phyloP scores from a whole-genome alignment of 1,140 invertebrate species.

The Cherax quadricarinatus region DNA sequence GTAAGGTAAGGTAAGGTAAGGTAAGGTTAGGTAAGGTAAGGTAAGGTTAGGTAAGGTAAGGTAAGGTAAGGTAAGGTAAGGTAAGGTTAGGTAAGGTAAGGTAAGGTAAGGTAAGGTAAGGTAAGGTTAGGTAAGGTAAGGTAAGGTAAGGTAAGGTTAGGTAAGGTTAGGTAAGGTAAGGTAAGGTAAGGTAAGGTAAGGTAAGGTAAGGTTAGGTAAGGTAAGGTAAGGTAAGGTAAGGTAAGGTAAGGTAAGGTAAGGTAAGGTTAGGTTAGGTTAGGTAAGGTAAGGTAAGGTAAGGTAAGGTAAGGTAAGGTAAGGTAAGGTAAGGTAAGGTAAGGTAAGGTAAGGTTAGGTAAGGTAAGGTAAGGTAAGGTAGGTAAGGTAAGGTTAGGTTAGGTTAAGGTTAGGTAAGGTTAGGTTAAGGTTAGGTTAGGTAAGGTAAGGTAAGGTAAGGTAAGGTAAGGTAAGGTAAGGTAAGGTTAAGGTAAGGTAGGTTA shows the following conservation, averaged over 20 bases:
- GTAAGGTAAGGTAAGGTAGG: slow-evolving; percentile 5
- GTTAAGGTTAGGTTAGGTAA: slow-evolving; percentile 6
- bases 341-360: neutral
- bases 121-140: neutral
- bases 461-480: neutral
- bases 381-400: neutral
- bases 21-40: neutral
- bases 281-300: neutral
- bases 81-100: neutral
- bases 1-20: neutral
- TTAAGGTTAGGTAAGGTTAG: slow-evolving; percentile 10
- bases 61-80: neutral
- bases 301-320: neutral
- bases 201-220: neutral
- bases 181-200: neutral
- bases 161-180: neutral
- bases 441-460: slow-evolving; percentile 3
- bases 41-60: neutral
- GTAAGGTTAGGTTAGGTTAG: neutral
- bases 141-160: neutral
- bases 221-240: neutral
- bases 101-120: neutral
- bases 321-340: neutral
- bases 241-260: neutral
- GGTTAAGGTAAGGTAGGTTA: slow-evolving; percentile 1